A percentile compares a stretch with the other conserved stretches of the same genome.
These are phyloP conservation scores for Mastomys coucha DNA, from an alignment of 2,113 vertebrate genomes.

Conservation along the genomic window DNA sequence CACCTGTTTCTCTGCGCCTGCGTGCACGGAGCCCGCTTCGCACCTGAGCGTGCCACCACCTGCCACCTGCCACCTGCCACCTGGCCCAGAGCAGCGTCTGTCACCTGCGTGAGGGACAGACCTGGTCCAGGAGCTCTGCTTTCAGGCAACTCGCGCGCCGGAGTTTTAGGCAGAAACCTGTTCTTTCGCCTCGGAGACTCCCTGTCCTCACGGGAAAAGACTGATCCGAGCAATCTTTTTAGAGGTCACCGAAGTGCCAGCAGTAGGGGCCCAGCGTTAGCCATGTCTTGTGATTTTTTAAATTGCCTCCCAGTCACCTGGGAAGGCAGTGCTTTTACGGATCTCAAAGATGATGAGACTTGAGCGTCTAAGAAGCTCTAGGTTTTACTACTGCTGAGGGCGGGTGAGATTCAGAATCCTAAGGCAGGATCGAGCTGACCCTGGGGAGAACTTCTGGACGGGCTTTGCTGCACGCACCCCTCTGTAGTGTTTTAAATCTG, in stretches of 20 bases:
- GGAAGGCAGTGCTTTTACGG: neutral
- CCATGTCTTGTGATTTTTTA: rapidly evolving
- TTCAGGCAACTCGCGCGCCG: neutral
- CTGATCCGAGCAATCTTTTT: neutral
- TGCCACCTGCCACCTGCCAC: neutral
- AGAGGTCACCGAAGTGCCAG: neutral
- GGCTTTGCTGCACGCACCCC: neutral
- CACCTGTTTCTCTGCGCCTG: neutral
- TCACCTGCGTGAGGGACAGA: neutral
- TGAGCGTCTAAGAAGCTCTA: neutral
- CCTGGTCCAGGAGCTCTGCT: neutral
- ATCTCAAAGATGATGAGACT: neutral
- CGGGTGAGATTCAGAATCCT: neutral
- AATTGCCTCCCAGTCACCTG: neutral
- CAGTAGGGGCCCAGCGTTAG: neutral
- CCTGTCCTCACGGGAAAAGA: neutral
- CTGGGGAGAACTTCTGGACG: neutral
- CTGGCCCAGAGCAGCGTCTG: neutral
- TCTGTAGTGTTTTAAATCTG: neutral
- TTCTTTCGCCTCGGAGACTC: neutral
- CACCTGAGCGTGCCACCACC: conserved; percentile 41
- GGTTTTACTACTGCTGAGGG: neutral
- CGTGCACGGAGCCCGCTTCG: neutral
- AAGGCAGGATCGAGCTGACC: neutral
- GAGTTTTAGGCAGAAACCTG: neutral